Evolutionary conservation across 1,140 invertebrate genomes (phyloP), one percentile per base, ranked within the genome.

Genomic region (Homalodisca vitripennis): DNA sequence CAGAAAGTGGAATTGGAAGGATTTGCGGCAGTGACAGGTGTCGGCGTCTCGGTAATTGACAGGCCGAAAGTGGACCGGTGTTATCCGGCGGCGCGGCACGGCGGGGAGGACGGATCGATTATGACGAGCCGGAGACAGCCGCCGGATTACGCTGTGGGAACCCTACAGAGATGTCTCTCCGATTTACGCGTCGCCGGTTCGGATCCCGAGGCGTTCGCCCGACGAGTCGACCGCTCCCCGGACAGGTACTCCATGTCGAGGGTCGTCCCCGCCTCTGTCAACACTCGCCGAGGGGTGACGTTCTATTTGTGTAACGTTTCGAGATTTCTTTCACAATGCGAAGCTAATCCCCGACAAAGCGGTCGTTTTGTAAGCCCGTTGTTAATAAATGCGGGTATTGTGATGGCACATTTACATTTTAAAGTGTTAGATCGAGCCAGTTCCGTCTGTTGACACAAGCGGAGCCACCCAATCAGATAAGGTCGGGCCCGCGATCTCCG

Each of bases 341-440:
- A 60, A 24, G 55, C 55, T 60, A 60, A 60, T 60, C 55, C 55
- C 24, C 55, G 55, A 60, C 48, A 53, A 53, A 53, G 55, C 34
- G 34, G 34, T 22, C 55, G 55, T 60, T 60, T 60, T 60, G 55
- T 60, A 30, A 60, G 55, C 26, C 55, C 24, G 27, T 2, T 60
- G 55, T 60, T 60, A 60, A 60, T 60, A 60, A 60, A 60, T 60
- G 24, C 24, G 12, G 34, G 6, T 17, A 51, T 51, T 51, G 48
- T 51, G 48, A n/a, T 3, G 55, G 6, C 27, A 3, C 3, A 60
- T 60, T 60, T 60, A 24, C 55, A 60, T 60, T 60, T 60, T 60
- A 60, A 60, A 60, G 55, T 60, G 55, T 60, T 60, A 60, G 55
- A 60, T 60, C 55, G 55, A 60, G 14, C 55, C 26, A 10, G 55